Conservation (phyloP, 2,113 vertebrate species). For the Corythoichthys haematopterus region DNA sequence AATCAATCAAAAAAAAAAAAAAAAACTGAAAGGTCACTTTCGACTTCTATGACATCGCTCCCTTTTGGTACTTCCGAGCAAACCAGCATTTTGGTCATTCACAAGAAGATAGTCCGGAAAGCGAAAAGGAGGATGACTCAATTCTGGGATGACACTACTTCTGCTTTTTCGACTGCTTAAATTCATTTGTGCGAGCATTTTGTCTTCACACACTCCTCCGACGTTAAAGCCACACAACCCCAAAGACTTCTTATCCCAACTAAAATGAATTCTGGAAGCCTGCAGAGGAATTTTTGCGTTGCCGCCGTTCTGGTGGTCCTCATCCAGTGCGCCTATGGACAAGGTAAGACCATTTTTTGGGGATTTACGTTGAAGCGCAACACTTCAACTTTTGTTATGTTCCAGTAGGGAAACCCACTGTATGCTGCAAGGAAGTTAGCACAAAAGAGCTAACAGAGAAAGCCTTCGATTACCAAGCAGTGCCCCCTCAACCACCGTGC, state of each 20-base stretch:
- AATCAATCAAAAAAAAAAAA: background rate
- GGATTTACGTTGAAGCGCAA: background rate
- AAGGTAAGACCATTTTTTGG: conserved; percentile 16
- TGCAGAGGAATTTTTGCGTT: conserved; percentile 24
- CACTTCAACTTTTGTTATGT: background rate
- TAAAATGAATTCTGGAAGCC: conserved; percentile 24
- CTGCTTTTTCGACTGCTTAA: conserved; percentile 43
- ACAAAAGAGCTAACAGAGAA: background rate
- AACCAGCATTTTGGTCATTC: background rate
- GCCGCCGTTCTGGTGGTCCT: conserved; percentile 12
- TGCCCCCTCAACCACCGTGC: background rate
- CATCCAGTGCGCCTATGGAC: background rate
- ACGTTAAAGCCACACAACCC: background rate
- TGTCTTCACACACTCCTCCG: conserved; percentile 15
- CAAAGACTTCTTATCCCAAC: background rate
- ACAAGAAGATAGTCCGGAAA: background rate
- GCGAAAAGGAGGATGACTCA: conserved; percentile 20
- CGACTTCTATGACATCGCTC: background rate
- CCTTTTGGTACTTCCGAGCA: conserved; percentile 11
- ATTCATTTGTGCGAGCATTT: accelerated
- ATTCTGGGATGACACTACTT: conserved; percentile 13
- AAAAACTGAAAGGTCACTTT: background rate
- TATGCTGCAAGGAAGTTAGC: conserved; percentile 30
- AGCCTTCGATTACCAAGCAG: conserved; percentile 17
- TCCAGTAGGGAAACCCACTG: conserved; percentile 18